Evolutionary conservation across 2,888 invertebrate genomes (phyloP), one percentile per base, ranked within the genome.

Genomic region (Parnassius orleans): DNA sequence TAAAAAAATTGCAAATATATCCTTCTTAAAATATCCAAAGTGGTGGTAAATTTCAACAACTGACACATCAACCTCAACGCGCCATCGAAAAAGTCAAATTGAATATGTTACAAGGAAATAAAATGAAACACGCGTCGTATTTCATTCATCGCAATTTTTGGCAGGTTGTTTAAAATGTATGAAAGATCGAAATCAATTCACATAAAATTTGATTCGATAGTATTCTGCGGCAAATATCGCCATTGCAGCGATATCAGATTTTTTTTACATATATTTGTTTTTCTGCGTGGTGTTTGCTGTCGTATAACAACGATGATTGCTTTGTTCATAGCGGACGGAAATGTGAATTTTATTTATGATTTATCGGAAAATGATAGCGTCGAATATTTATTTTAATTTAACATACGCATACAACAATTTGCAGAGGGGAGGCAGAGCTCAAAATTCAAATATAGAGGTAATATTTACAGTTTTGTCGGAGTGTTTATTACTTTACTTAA

Each of bases 161-260:
- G 56, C 61, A 61, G 61, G 56, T 52, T 57, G 42, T 63, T 59
- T 59, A 59, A 59, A 63, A 63, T 60, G 59, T 59, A 63, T 63
- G 63, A 63, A 59, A 63, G 58, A 60, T 63, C 47, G 43, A 44
- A 59, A 63, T 59, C 63, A 52, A 59, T 59, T 53, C 47, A 48
- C 42, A 12, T 59, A 47, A 52, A 63, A 55, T 59, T 63, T 51
- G 55, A 63, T 56, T 60, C 59, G 47, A 63, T 56, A 54, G 62
- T 54, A 42, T 56, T 52, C 63, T 47, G 59, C 52, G 56, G 47
- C 55, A 54, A 51, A 57, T 53, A 53, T 55, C 41, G 12, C 43
- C 51, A 46, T n/a, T n/a, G 33, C 42, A 15, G 11, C 42, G 57
- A 19, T 48, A 57, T 57, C 43, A 9, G 41, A 44, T 51, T 50